Evolutionary conservation across 2,888 invertebrate genomes (phyloP), one percentile per base, ranked within the genome.

Genomic region (Stegophylla sp.): DNA sequence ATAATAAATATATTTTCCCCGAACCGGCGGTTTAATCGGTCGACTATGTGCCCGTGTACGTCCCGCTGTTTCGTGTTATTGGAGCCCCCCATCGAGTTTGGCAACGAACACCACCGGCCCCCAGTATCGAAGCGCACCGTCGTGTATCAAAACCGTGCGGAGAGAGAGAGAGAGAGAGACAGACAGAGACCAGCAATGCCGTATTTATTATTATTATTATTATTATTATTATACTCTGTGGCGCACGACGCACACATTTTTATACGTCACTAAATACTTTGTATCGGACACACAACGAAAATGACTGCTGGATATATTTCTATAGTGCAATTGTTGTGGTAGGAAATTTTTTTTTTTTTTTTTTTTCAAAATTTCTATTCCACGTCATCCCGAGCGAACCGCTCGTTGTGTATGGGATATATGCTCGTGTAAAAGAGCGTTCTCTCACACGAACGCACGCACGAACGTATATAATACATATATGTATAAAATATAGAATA

Each of bases 191-290:
- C 34, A 26, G n/a, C 45, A 34, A 12, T 4, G 64, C 51, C 1
- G 64, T 48, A 51, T 64, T 51, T 75, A 73, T 73, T 73, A 56
- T 51, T 71, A 69, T 71, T 71, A 71, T 69, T 34, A 64, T 41
- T 64, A 66, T 67, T 67, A 71, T 20, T 71, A 10, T 74, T 51
- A 75, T 64, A 75, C 64, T 75, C 64, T 64, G 51, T 26, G 64
- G 74, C 74, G 28, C 63, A 63, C 63, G 63, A 51, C 74, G 23
- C 75, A 1, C 34, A 64, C 64, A 51, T 76, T 76, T 76, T 76
- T 66, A 76, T 76, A 76, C 75, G 75, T 76, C 75, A 76, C 75
- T 76, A 76, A 76, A 76, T 76, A 76, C 75, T 76, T 76, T 76
- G 75, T 76, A 48, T 76, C 75, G 75, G 75, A 66, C 43, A 9